Conservation (phyloP, 2,888 invertebrate species). For the Phengaris alcon region DNA sequence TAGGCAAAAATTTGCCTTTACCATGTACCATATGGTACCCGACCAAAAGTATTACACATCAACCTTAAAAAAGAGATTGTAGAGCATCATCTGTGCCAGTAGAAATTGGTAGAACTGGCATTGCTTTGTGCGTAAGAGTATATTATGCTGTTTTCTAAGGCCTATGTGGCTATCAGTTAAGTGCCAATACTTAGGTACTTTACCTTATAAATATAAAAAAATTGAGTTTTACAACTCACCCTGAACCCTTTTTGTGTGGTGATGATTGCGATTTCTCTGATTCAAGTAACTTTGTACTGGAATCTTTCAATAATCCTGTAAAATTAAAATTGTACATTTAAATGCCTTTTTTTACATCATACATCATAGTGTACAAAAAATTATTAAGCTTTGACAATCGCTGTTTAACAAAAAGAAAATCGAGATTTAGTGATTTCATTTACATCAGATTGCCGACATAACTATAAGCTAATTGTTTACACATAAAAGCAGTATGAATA, state of each 20-base stretch:
- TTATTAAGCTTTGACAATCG: too few relatives aligned
- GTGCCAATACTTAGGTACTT: neutral
- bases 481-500: neutral
- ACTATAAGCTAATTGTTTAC: too few relatives aligned
- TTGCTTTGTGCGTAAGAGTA: too few relatives aligned
- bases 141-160: too few relatives aligned
- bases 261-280: constrained; percentile 70
- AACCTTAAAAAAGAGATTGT: constrained; percentile 9
- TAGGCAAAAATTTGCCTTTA: constrained; percentile 15
- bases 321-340: constrained; percentile 18
- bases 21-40: too few relatives aligned
- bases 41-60: too few relatives aligned
- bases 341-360: too few relatives aligned
- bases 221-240: constrained; percentile 51
- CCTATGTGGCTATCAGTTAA: constrained; percentile 15
- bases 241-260: constrained; percentile 71
- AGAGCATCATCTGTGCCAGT: neutral
- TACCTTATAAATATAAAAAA: neutral
- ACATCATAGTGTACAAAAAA: too few relatives aligned
- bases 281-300: constrained; percentile 68
- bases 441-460: too few relatives aligned
- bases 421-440: too few relatives aligned
- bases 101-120: too few relatives aligned
- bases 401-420: too few relatives aligned
- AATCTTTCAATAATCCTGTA: constrained; percentile 52